These are phyloP conservation scores for Sebastes schlegelii DNA, from an alignment of 2,113 vertebrate genomes.

Conservation along the genomic window DNA sequence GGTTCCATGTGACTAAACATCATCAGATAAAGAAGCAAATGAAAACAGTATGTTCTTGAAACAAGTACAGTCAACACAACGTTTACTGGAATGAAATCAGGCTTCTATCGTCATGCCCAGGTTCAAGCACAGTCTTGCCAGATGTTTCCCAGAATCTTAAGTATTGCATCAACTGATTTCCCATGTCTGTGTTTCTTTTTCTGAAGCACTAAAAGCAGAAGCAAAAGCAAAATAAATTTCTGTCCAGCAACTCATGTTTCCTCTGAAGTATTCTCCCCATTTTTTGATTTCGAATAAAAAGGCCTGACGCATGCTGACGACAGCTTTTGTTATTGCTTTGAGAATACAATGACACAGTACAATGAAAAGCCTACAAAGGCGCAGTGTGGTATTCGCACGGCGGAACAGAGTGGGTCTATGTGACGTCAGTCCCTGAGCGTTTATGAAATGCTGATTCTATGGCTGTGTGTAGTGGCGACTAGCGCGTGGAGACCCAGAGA, in stretches of 20 bases:
- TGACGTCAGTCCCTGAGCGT: slow-evolving; percentile 21
- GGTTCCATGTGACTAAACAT: background rate
- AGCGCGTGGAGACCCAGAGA: background rate
- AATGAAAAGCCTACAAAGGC: slow-evolving; percentile 16
- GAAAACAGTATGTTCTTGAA: background rate
- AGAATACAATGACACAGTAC: slow-evolving; percentile 17
- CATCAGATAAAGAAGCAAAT: slow-evolving; percentile 16
- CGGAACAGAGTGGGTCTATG: background rate
- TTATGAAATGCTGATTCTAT: slow-evolving; percentile 7
- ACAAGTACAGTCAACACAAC: slow-evolving; percentile 1
- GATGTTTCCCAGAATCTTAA: background rate
- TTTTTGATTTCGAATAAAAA: slow-evolving; percentile 11
- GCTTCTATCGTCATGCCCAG: background rate
- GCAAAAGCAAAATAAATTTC: slow-evolving; percentile 7
- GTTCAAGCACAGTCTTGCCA: slow-evolving; percentile 27
- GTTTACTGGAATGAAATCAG: slow-evolving; percentile 24
- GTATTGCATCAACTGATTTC: background rate
- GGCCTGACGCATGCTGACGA: slow-evolving; percentile 10
- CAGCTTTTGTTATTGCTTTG: slow-evolving; percentile 14
- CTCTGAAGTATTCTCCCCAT: slow-evolving; percentile 14
- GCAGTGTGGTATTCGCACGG: slow-evolving; percentile 10
- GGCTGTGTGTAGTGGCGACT: background rate
- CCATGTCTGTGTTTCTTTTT: background rate
- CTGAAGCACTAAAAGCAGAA: background rate
- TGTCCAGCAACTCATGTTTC: slow-evolving; percentile 3